Base-by-base conservation (phyloP, 2,888 invertebrate genomes). In the Keiferia lycopersicella region DNA sequence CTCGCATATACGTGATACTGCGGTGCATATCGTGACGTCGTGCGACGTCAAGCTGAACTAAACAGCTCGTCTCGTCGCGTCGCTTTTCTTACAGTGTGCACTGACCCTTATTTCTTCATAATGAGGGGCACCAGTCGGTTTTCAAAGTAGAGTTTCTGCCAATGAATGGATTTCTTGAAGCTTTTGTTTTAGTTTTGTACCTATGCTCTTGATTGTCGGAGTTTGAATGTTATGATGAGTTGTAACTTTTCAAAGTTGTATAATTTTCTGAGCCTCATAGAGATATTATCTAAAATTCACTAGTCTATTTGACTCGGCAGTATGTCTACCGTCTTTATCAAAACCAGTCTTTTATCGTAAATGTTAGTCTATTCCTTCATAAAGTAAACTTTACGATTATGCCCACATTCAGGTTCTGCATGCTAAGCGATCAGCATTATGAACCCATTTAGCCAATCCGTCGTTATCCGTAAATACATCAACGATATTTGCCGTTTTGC, bases 41-140 rank as follows among this genome's bases (percentile, higher is more conserved):
- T 26, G 26, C 26, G 26, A 26, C 26, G 10, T 34, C 34, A 34
- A 34, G 34, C 34, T 34, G 34, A 4, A 8, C 6, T 8, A 1
- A 1, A 8, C 1, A 1, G 8, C 34, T 34, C 10, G 34, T 34
- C 34, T 34, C 34, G 34, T 34, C 34, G 34, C 34, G 60, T 59
- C 59, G 41, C 45, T 56, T 60, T n/a, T n/a, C n/a, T n/a, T 45
- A 60, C 22, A 45, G 26, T 39, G 34, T 60, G 34, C 3, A 34
- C 34, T 10, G 34, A 34, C 8, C 10, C 34, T 34, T 34, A 8
- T 10, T 34, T 10, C 34, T 34, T 39, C 26, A 26, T 60, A 61
- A 61, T 61, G 61, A 61, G 26, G 20, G 20, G 34, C 18, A 22
- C 18, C 61, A 11, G 50, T 61, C 50, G 18, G 26, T 26, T 45